These are phyloP conservation scores for Temnothorax ravouxi DNA, from an alignment of 2,888 invertebrate genomes.

Conservation along the genomic window DNA sequence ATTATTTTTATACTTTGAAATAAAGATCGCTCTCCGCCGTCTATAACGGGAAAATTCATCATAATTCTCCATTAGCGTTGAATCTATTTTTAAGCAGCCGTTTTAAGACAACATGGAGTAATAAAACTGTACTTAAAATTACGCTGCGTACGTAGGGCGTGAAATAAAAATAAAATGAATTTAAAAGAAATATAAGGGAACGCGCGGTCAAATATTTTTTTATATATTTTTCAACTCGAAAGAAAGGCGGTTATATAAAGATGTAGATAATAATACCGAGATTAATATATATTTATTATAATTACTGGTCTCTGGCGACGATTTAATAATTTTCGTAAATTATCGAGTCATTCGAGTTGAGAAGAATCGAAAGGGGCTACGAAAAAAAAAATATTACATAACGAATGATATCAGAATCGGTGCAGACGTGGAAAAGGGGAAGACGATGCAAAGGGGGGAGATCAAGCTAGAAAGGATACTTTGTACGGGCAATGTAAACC, in stretches of 20 bases:
- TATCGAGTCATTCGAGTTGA: background rate
- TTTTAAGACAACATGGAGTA: conserved; percentile 38
- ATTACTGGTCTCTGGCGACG: background rate
- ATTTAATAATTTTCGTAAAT: conserved; percentile 1
- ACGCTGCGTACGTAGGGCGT: background rate
- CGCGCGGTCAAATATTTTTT: background rate
- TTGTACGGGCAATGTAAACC: conserved; percentile 25
- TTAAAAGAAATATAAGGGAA: background rate
- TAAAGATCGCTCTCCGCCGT: background rate
- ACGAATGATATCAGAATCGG: background rate
- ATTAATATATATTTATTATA: conserved; percentile 6
- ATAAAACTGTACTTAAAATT: conserved; percentile 45
- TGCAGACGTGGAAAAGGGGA: background rate
- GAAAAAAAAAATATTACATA: background rate
- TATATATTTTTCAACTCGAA: background rate
- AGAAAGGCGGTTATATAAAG: background rate
- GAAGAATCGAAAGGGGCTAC: background rate
- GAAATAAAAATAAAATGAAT: conserved; percentile 21
- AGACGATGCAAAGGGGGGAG: background rate
- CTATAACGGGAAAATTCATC: conserved; percentile 13
- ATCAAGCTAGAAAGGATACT: background rate
- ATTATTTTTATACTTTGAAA: background rate
- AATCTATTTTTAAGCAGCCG: conserved; percentile 43
- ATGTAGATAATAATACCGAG: background rate
- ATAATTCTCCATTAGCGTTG: conserved; percentile 45